Percentiles rank a stretch among this genome's conserved stretches.
phyloP scores from a whole-genome alignment of 1,140 invertebrate species.

The Drosophila paulistorum region DNA sequence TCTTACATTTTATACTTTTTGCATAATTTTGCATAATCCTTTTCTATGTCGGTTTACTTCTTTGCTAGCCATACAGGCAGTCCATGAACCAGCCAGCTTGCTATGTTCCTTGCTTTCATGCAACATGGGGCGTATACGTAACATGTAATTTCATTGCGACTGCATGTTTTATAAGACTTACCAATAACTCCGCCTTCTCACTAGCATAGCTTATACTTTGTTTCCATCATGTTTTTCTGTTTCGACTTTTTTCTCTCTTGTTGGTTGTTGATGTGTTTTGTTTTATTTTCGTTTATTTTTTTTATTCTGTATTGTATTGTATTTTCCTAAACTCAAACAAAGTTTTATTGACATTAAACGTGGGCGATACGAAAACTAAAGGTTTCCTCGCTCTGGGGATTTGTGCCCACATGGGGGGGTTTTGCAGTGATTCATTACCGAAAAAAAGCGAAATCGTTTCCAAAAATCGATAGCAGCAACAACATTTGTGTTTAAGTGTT shows the following conservation, averaged over 20 bases:
- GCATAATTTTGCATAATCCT: constrained; percentile 81
- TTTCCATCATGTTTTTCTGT: constrained; percentile 40
- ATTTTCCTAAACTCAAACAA: constrained; percentile 60
- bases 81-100: background rate
- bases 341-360: constrained; percentile 81
- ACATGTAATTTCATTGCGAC: constrained; percentile 80
- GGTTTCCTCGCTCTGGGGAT: constrained; percentile 65
- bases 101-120: constrained; percentile 27
- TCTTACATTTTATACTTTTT: too few species aligned
- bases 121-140: constrained; percentile 73
- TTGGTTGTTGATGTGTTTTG: constrained; percentile 17
- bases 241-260: constrained; percentile 19
- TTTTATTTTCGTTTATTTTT: constrained; percentile 25
- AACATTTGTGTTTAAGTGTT: constrained; percentile 73
- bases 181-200: constrained; percentile 1
- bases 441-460: constrained; percentile 61
- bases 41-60: constrained; percentile 45
- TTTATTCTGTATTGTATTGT: background rate
- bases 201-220: constrained; percentile 50
- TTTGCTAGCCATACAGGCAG: background rate
- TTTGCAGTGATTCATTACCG: constrained; percentile 58
- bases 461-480: constrained; percentile 42
- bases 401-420: constrained; percentile 44
- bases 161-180: constrained; percentile 69
- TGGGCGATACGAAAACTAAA: constrained; percentile 73